phyloP scores from a whole-genome alignment of 2,113 vertebrate genomes.

The Thoracochromis brauschi region DNA sequence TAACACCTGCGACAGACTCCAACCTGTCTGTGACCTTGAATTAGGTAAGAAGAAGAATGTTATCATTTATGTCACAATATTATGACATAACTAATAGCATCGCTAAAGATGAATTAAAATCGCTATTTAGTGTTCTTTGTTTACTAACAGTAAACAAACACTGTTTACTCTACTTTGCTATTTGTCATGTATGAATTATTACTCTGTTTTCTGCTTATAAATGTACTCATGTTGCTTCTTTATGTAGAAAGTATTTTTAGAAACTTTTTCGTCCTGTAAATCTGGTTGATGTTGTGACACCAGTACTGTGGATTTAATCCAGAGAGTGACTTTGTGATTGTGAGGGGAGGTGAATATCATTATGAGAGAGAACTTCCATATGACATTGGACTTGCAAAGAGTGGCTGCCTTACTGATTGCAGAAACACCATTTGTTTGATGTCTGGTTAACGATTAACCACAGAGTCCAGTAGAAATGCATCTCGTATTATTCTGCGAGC shows the following conservation, averaged over 20 bases:
- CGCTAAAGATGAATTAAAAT: neutral
- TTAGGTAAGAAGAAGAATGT: neutral
- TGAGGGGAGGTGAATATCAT: neutral
- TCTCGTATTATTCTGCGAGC: neutral
- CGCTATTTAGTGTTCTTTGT: neutral
- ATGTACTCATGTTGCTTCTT: neutral
- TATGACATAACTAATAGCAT: neutral
- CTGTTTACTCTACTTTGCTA: neutral
- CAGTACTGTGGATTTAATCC: neutral
- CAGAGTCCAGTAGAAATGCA: neutral
- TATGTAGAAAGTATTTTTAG: neutral
- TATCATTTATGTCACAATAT: neutral
- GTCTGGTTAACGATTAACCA: conserved; percentile 55
- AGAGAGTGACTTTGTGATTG: neutral
- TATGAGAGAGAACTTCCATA: neutral
- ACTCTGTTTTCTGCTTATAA: neutral
- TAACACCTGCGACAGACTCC: neutral
- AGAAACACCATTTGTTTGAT: conserved; percentile 39
- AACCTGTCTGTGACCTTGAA: neutral
- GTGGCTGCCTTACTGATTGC: conserved; percentile 9
- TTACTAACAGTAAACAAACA: neutral
- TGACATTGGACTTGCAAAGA: neutral
- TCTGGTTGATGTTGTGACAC: neutral
- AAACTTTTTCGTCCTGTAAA: neutral
- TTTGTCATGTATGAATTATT: neutral